These are phyloP conservation scores for Sesamia inferens DNA, from an alignment of 2,888 invertebrate genomes.

Conservation along the genomic window DNA sequence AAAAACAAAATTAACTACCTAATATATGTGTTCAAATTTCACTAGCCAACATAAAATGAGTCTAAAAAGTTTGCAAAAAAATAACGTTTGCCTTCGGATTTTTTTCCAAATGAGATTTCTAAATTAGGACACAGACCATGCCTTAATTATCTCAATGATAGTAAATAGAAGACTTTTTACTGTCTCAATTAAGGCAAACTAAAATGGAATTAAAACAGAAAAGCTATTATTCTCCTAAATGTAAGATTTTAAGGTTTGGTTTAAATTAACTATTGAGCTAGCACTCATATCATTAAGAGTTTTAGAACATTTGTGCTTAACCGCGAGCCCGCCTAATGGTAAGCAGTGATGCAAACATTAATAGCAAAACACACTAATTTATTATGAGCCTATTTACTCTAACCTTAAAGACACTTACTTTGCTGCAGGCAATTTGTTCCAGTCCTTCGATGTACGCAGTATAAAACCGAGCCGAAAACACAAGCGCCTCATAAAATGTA, in stretches of 20 bases:
- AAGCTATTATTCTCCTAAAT: not conserved
- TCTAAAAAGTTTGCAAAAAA: constrained; percentile 3
- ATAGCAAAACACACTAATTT: too few species aligned
- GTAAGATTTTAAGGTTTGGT: not conserved
- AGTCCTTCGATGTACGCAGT: too few species aligned
- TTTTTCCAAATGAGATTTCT: not conserved
- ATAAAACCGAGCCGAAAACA: not conserved
- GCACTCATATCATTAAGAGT: constrained; percentile 10
- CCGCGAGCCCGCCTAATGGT: too few species aligned
- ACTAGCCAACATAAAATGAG: not conserved
- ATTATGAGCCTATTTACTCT: too few species aligned
- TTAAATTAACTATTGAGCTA: constrained; percentile 9
- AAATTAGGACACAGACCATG: not conserved
- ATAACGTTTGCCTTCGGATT: not conserved
- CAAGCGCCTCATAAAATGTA: constrained; percentile 33
- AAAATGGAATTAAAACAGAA: constrained; percentile 14
- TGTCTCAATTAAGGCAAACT: not conserved
- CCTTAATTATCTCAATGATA: too few species aligned
- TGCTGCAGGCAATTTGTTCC: too few species aligned
- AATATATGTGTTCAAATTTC: not conserved
- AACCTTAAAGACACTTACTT: too few species aligned
- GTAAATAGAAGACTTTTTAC: too few species aligned
- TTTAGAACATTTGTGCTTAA: constrained; percentile 5
- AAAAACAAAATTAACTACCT: not conserved
- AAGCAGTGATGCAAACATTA: too few species aligned